Evolutionary conservation across 2,888 invertebrate species (phyloP).

Genomic region (Agrotis clavis): DNA sequence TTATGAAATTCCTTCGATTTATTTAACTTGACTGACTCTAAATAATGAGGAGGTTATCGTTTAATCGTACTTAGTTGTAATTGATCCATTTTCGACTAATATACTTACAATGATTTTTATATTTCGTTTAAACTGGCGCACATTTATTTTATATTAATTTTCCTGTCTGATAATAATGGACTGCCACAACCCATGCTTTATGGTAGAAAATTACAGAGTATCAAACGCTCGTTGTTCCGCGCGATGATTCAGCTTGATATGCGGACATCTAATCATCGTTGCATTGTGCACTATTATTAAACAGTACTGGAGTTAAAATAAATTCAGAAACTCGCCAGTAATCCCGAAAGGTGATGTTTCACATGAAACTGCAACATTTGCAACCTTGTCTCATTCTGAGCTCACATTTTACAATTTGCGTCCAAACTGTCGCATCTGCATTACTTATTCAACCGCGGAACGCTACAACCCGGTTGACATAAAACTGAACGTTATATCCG

Average conservation of each 20-base stretch:
- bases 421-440: constrained; percentile 43
- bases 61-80: not conserved
- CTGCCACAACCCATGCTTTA: constrained; percentile 7
- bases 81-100: not conserved
- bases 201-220: constrained; percentile 44
- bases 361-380: constrained; percentile 42
- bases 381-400: constrained; percentile 21
- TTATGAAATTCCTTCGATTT: not conserved
- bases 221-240: constrained; percentile 40
- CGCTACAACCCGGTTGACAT: constrained; percentile 41
- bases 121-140: not conserved
- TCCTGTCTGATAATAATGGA: not conserved
- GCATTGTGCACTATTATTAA: constrained; percentile 19
- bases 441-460: constrained; percentile 52
- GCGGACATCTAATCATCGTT: constrained; percentile 19
- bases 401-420: constrained; percentile 57
- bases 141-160: constrained; percentile 10
- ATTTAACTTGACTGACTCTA: no score
- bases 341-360: constrained; percentile 33
- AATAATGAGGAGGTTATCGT: no score
- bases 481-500: constrained; percentile 53
- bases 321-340: constrained; percentile 2
- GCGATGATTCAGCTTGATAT: constrained; percentile 22
- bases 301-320: not conserved
- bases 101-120: not conserved